Evolutionary conservation across 2,888 invertebrate species (phyloP).

Genomic region (Conchocele bisecta): DNA sequence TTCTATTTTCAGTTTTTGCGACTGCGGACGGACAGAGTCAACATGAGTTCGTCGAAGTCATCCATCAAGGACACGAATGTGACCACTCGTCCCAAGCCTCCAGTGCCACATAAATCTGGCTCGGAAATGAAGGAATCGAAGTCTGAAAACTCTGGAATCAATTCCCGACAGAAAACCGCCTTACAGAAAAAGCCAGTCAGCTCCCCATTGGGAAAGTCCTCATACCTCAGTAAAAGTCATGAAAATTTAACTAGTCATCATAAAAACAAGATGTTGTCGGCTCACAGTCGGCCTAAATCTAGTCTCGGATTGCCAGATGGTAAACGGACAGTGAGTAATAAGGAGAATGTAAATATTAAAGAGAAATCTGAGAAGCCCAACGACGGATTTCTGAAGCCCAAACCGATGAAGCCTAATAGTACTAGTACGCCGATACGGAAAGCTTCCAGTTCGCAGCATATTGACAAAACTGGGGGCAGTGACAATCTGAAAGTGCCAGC

Average conservation of each 20-base stretch:
- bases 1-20: slow-evolving; percentile 55
- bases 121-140: slow-evolving; percentile 72
- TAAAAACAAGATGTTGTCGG: slow-evolving; percentile 67
- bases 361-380: slow-evolving; percentile 66
- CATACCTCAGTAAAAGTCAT: slow-evolving; percentile 80
- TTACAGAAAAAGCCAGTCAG: slow-evolving; percentile 49
- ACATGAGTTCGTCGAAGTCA: slow-evolving; percentile 31
- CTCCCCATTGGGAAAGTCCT: slow-evolving; percentile 67
- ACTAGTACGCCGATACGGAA: slow-evolving; percentile 70
- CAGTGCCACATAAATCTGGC: slow-evolving; percentile 23
- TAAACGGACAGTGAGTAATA: slow-evolving; percentile 67
- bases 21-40: slow-evolving; percentile 24
- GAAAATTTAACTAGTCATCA: slow-evolving; percentile 78
- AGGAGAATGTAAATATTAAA: slow-evolving; percentile 71
- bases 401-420: slow-evolving; percentile 61
- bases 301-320: slow-evolving; percentile 59
- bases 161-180: slow-evolving; percentile 48
- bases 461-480: slow-evolving; percentile 69
- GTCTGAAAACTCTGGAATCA: slow-evolving; percentile 67
- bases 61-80: slow-evolving; percentile 41
- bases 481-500: slow-evolving; percentile 32
- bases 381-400: slow-evolving; percentile 68
- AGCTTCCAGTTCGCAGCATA: slow-evolving; percentile 80
- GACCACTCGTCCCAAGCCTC: slow-evolving; percentile 40
- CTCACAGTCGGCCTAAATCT: slow-evolving; percentile 62